Percentiles rank a stretch among this genome's conserved stretches.
Conservation (phyloP, 2,113 vertebrate genomes). For the Tragelaphus strepsiceros region DNA sequence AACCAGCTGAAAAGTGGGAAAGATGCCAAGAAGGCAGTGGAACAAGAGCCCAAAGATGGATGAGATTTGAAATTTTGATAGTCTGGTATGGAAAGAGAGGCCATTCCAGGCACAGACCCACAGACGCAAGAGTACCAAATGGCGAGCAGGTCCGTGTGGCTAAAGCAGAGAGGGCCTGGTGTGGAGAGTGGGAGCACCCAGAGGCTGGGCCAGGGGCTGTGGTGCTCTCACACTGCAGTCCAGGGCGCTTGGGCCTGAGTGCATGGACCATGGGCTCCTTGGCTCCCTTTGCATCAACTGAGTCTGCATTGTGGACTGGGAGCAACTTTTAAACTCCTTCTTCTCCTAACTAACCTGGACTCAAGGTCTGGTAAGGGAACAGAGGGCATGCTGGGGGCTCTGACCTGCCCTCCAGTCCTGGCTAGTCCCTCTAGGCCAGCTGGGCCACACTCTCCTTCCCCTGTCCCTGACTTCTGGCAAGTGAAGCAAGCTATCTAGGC, state of each 20-base stretch:
- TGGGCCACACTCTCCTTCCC: not conserved
- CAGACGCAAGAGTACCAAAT: not conserved
- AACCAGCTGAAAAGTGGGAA: not conserved
- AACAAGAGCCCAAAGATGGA: not conserved
- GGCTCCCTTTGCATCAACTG: not conserved
- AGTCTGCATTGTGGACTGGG: not conserved
- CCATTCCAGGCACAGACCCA: not conserved
- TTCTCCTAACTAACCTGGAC: not conserved
- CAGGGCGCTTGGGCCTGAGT: fast-evolving
- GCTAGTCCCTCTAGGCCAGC: not conserved
- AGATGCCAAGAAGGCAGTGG: not conserved
- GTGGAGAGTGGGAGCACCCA: not conserved
- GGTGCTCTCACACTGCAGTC: not conserved
- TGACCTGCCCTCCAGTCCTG: not conserved
- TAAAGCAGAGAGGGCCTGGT: not conserved
- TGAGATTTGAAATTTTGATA: not conserved
- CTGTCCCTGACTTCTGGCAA: not conserved
- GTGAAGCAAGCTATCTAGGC: not conserved
- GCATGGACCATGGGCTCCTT: fast-evolving
- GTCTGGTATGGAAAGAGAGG: not conserved
- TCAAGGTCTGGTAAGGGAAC: not conserved
- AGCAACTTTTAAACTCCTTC: not conserved
- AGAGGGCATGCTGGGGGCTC: not conserved
- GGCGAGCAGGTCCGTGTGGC: not conserved
- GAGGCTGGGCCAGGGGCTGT: not conserved